A percentile compares a stretch with the other conserved stretches of the same genome.
These are phyloP conservation scores for Hipposideros armiger DNA, from an alignment of 2,113 vertebrate species.

Conservation along the genomic window DNA sequence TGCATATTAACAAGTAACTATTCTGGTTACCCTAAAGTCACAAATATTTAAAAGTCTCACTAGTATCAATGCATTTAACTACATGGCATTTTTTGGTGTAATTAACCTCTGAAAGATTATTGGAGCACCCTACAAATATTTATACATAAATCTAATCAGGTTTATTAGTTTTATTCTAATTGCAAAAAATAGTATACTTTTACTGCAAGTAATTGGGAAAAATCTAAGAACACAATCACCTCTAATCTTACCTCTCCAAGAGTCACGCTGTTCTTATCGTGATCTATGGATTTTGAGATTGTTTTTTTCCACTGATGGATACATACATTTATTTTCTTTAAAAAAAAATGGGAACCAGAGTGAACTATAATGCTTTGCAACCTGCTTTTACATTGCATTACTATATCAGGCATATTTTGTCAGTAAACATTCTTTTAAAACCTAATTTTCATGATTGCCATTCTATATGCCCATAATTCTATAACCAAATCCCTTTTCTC, in stretches of 20 bases:
- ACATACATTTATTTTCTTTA: not conserved
- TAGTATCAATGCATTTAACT: not conserved
- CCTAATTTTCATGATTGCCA: not conserved
- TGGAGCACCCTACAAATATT: not conserved
- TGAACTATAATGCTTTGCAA: not conserved
- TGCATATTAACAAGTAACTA: not conserved
- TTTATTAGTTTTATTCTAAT: constrained; percentile 33
- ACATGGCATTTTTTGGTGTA: not conserved
- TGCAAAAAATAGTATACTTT: constrained; percentile 3
- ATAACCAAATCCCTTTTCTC: not conserved
- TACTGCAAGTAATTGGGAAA: not conserved
- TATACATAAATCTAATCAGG: not conserved
- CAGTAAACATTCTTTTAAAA: constrained; percentile 3
- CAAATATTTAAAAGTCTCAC: constrained; percentile 38
- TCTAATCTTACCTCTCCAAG: not conserved
- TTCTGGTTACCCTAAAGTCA: not conserved
- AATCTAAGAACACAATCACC: not conserved
- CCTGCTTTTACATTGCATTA: not conserved
- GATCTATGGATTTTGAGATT: not conserved
- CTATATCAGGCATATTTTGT: not conserved
- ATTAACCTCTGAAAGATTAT: not conserved
- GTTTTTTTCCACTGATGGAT: not conserved
- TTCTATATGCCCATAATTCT: not conserved
- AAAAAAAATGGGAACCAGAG: not conserved
- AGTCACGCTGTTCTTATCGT: not conserved